phyloP scores from a whole-genome alignment of 2,113 vertebrate species.

The Zosterops hypoxanthus region DNA sequence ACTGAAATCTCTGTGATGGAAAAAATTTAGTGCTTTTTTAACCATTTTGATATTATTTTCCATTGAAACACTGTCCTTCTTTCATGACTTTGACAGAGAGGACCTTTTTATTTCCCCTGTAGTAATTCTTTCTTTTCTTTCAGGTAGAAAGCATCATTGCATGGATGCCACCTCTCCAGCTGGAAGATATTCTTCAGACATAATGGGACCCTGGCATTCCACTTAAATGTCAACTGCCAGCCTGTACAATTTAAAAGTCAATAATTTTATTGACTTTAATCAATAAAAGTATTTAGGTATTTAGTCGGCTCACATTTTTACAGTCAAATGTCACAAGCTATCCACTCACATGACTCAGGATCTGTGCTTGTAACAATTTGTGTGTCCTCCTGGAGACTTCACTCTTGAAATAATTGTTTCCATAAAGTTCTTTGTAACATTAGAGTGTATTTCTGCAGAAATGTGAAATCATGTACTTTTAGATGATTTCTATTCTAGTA shows the following conservation, averaged over 20 bases:
- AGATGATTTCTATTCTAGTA: not conserved
- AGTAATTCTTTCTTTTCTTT: not conserved
- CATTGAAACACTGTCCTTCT: not conserved
- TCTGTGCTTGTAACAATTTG: not conserved
- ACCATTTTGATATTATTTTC: constrained; percentile 18
- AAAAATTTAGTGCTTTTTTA: not conserved
- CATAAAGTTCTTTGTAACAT: not conserved
- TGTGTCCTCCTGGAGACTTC: not conserved
- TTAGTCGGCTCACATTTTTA: not conserved
- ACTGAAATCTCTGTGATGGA: constrained; percentile 33
- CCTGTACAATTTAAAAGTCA: not conserved
- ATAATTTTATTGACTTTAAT: not conserved
- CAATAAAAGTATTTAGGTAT: not conserved
- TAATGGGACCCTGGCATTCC: not conserved
- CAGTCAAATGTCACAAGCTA: not conserved
- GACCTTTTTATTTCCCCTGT: not conserved
- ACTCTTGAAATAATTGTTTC: not conserved
- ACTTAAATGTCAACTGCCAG: not conserved
- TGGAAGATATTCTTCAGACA: not conserved
- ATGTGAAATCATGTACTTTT: not conserved
- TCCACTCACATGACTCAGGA: not conserved
- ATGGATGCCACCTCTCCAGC: not conserved
- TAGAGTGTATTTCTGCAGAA: not conserved
- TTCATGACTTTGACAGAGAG: not conserved
- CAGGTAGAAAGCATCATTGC: not conserved